A percentile compares a stretch with the other conserved stretches of the same genome.
Evolutionary conservation across 2,888 invertebrate species (phyloP).

Genomic region (Chymomyza caudatula): DNA sequence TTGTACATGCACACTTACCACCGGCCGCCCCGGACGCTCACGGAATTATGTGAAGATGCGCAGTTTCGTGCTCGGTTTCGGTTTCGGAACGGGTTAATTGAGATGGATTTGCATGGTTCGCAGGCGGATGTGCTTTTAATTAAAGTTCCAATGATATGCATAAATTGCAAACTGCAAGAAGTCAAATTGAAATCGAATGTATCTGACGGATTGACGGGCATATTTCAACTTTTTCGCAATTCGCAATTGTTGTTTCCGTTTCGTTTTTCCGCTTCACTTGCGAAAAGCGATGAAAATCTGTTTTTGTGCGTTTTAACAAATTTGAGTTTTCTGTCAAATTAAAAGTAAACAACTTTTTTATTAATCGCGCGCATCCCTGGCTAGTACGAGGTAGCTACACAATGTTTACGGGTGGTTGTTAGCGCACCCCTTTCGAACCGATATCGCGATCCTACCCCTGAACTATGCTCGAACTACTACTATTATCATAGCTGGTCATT

Average conservation of each 20-base stretch:
- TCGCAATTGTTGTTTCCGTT: background rate
- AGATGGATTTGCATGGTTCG: constrained; percentile 61
- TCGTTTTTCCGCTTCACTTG: constrained; percentile 31
- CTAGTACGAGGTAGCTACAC: background rate
- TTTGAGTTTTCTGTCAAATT: constrained; percentile 57
- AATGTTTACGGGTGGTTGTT: constrained; percentile 28
- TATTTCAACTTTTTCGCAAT: background rate
- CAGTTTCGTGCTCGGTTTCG: background rate
- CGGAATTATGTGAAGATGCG: background rate
- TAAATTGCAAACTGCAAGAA: constrained; percentile 37
- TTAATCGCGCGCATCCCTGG: constrained; percentile 41
- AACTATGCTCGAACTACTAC: background rate
- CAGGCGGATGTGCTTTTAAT: constrained; percentile 67
- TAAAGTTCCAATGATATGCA: constrained; percentile 61
- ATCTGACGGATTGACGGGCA: background rate
- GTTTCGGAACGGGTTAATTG: constrained; percentile 44
- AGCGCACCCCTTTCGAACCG: constrained; percentile 37
- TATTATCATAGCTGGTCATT: background rate
- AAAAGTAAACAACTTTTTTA: constrained; percentile 63
- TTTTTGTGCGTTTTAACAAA: constrained; percentile 14
- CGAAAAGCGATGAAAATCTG: constrained; percentile 40
- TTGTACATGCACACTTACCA: constrained; percentile 48
- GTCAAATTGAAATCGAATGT: background rate
- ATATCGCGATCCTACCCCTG: background rate
- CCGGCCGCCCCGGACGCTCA: too few species aligned